Evolutionary conservation across 1,140 invertebrate genomes (phyloP).

Genomic region (Archivesica marissinica): DNA sequence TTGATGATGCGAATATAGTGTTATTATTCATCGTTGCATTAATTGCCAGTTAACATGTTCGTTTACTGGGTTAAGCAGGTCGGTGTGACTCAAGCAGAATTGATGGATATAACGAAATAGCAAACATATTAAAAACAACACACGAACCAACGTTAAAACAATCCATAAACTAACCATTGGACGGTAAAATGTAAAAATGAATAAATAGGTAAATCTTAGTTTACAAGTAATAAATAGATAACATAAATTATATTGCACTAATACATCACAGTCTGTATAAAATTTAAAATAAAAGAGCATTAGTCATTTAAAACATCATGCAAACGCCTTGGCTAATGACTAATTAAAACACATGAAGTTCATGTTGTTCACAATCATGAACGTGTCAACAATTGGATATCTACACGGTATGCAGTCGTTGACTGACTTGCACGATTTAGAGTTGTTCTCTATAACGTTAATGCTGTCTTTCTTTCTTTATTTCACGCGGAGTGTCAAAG

Average conservation of each 20-base stretch:
- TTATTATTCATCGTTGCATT: no score
- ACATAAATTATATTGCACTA: slow-evolving; percentile 16
- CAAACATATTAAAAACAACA: no score
- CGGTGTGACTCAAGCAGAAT: no score
- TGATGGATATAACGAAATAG: no score
- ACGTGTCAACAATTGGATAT: background rate
- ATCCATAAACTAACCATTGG: background rate
- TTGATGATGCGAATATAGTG: no score
- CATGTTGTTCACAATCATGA: background rate
- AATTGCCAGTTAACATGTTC: no score
- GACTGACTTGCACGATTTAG: background rate
- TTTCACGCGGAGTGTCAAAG: no score
- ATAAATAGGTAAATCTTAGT: background rate
- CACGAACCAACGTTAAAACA: background rate
- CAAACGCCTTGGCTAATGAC: slow-evolving; percentile 1
- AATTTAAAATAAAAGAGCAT: slow-evolving; percentile 27
- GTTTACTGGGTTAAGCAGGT: no score
- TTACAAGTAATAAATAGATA: background rate
- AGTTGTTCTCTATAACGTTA: background rate
- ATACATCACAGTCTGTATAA: slow-evolving; percentile 11
- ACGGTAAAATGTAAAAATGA: background rate
- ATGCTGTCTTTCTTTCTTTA: background rate
- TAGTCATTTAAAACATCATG: slow-evolving; percentile 18
- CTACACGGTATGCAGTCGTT: background rate
- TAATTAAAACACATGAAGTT: background rate